These are phyloP conservation scores for Prunella fulvescens DNA, from an alignment of 2,113 vertebrate genomes.

Conservation along the genomic window DNA sequence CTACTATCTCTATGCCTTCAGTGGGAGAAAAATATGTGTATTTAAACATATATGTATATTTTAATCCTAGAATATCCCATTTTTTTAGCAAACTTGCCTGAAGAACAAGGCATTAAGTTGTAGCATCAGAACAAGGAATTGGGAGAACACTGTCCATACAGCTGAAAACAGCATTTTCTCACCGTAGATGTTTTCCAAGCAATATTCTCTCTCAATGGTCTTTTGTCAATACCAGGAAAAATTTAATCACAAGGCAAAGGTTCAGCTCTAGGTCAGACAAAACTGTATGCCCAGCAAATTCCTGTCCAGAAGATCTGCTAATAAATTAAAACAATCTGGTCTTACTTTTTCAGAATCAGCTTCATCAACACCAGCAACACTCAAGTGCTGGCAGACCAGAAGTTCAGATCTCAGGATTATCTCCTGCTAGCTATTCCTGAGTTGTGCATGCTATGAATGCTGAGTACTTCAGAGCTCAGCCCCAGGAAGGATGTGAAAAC, in stretches of 20 bases:
- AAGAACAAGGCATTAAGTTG: neutral
- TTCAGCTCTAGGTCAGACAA: neutral
- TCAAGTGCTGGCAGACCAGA: neutral
- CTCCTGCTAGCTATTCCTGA: neutral
- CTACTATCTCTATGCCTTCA: neutral
- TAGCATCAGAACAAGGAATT: neutral
- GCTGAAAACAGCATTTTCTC: neutral
- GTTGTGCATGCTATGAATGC: rapidly evolving
- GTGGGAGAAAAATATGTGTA: neutral
- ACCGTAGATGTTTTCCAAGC: neutral
- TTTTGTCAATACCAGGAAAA: neutral
- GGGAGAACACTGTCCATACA: neutral
- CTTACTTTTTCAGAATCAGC: neutral
- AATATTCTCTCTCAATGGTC: neutral
- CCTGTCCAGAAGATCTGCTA: neutral
- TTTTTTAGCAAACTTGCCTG: neutral
- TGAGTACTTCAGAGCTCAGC: neutral
- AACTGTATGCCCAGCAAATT: neutral
- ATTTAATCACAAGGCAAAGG: neutral
- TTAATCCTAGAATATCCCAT: neutral
- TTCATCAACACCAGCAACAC: neutral
- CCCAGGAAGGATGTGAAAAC: neutral
- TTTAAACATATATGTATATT: neutral
- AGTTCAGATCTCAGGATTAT: neutral
- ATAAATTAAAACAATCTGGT: neutral